Base-by-base conservation (phyloP, 2,113 vertebrate genomes). In the Mystacornis crossleyi region DNA sequence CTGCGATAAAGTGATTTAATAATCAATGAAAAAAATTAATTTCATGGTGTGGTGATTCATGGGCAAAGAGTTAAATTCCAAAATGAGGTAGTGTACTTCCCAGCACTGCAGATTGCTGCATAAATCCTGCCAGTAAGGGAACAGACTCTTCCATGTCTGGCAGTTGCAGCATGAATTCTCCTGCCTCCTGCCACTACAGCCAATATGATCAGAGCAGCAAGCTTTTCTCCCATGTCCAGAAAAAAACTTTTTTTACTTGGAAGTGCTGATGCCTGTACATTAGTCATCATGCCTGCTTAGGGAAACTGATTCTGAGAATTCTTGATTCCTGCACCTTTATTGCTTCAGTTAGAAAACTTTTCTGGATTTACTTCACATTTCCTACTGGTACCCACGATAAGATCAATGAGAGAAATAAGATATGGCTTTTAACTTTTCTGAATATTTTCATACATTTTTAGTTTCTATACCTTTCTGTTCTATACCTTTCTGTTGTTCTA, bases 11-110 rank as follows among this genome's bases (percentile, higher is more conserved):
- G 25, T 57, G 29, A 89, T 78, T 58, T 55, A 66, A 71, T 25
- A 78, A 75, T 61, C 40, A 66, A 18, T 43, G 67, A 62, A 73
- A 79, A 81, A 88, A 70, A 65, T 6, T 36, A 83, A 77, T 67
- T 84, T 73, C 47, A 62, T 4, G 1, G 31, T 73, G 16, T 73
- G 36, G 19, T 55, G 74, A 58, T 81, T 60, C 4, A 8, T 57
- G 53, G 69, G 25, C 48, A 92, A 96, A 70, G 79, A 86, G 88
- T 94, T 93, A 96, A 96, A 96, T 96, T 97, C 90, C 90, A 89
- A 90, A 94, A 81, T 57, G 69, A 93, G 69, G 75, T 75, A 93
- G 80, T 92, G 53, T 66, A 72, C 75, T 93, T 90, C 69, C 82
- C 82, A 90, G 75, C 60, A 78, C 48, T 43, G 69, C 92, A 95